A percentile compares a stretch with the other conserved stretches of the same genome.
Conservation (phyloP, 2,888 invertebrate genomes). For the Oasisia sp. region DNA sequence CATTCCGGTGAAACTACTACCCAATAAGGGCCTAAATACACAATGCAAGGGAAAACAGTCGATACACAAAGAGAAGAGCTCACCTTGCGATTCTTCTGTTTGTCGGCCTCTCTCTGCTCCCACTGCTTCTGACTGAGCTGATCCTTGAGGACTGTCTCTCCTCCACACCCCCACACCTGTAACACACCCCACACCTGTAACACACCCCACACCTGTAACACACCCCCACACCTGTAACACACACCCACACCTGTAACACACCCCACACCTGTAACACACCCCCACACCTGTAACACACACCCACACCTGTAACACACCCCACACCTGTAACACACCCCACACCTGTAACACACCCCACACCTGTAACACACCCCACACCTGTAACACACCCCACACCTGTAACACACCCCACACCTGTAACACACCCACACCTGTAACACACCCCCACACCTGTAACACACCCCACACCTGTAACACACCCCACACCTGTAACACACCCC, state of each 20-base stretch:
- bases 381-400: too few species aligned
- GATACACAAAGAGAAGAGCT: not conserved
- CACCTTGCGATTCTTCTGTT: slow-evolving; percentile 67
- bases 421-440: slow-evolving; percentile 22
- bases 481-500: not conserved
- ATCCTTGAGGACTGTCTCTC: slow-evolving; percentile 70
- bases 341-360: not conserved
- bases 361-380: too few species aligned
- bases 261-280: slow-evolving; percentile 65
- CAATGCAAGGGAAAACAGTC: too few species aligned
- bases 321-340: not conserved
- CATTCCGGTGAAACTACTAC: too few species aligned
- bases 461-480: not conserved
- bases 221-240: slow-evolving; percentile 68
- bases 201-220: slow-evolving; percentile 24
- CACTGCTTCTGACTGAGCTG: slow-evolving; percentile 91
- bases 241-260: slow-evolving; percentile 65
- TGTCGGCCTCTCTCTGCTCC: slow-evolving; percentile 89
- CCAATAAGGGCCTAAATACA: too few species aligned
- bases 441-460: slow-evolving; percentile 65
- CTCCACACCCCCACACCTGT: slow-evolving; percentile 69
- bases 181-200: slow-evolving; percentile 65
- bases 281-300: not conserved
- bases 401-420: not conserved
- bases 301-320: not conserved